Conservation (phyloP, 2,888 invertebrate genomes). For the Carterocephalus palaemon region DNA sequence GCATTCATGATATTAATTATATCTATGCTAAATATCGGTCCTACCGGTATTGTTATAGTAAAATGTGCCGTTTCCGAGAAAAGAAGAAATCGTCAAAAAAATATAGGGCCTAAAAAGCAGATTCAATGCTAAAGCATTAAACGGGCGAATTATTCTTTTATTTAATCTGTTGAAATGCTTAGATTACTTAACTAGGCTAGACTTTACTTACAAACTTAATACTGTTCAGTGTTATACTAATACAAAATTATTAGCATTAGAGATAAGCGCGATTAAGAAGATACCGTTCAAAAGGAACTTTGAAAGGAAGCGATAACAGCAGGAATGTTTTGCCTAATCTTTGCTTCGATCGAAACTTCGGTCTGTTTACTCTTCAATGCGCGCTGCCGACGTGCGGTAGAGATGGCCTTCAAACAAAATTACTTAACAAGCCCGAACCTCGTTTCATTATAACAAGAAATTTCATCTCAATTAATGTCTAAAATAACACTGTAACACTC, state of each 20-base stretch:
- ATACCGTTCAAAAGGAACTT: constrained; percentile 38
- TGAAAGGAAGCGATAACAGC: constrained; percentile 60
- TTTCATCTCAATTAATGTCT: constrained; percentile 79
- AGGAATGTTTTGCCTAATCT: constrained; percentile 60
- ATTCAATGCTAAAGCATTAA: no score
- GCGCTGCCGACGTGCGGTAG: constrained; percentile 53
- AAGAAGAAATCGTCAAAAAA: no score
- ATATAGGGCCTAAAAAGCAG: no score
- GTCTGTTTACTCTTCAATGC: constrained; percentile 61
- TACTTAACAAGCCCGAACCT: constrained; percentile 50
- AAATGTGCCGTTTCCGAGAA: no score
- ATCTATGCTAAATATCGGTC: no score
- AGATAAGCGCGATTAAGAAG: constrained; percentile 7
- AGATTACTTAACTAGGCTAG: no score
- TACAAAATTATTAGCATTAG: constrained; percentile 2
- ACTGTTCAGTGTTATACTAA: no score
- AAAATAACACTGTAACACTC: constrained; percentile 78
- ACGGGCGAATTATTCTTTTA: no score
- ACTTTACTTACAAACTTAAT: no score
- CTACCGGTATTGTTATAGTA: no score
- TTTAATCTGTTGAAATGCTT: no score
- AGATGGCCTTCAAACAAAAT: constrained; percentile 63
- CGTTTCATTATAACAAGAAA: constrained; percentile 73
- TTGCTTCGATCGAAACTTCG: constrained; percentile 65
- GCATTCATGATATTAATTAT: no score